Evolutionary conservation across 2,113 vertebrate genomes (phyloP), one percentile per base, ranked within the genome.

Genomic region (Cromileptes altivelis): DNA sequence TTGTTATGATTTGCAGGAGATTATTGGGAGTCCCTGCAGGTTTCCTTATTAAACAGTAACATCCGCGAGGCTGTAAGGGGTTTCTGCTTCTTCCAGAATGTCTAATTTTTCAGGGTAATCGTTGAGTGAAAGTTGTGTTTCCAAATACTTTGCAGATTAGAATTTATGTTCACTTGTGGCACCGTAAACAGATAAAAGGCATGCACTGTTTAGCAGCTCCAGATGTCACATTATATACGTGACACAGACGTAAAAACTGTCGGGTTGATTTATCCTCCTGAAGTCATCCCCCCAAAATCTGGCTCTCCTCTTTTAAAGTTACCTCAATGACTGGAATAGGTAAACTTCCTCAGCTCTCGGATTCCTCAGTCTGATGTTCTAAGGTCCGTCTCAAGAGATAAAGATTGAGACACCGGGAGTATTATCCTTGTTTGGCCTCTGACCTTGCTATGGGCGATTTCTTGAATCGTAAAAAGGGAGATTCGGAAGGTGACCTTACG

Each of bases 211-310:
- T 10, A n/a, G 58, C 60, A 4, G n/a, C 27, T 15, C 33, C 78
- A 63, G 65, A 75, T 75, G 73, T 75, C 60, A 53, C 47, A 75
- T n/a, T 4, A 63, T 23, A 17, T 19, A 52, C 4, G 14, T 18
- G 19, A 62, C 30, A 30, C 70, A 58, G 18, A 68, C 1, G 1
- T 17, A 11, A 42, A 42, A 57, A 64, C 45, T 14, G 57, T n/a
- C 18, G 2, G 77, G 4, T 3, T 23, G 52, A 65, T 65, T 72
- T 50, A 55, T n/a, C 21, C 11, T 30, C 17, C 21, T 23, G 3
- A 19, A 27, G 11, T 27, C 15, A 1, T 3, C 4, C 21, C 30
- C 37, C 2, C 4, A 2, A 63, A 67, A 40, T 64, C 49, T 40
- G 47, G 21, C 13, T 69, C 9, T 25, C 0, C 9, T 60, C 30